These are phyloP conservation scores for Luscinia luscinia DNA, from an alignment of 2,797 vertebrate species.

Conservation along the genomic window DNA sequence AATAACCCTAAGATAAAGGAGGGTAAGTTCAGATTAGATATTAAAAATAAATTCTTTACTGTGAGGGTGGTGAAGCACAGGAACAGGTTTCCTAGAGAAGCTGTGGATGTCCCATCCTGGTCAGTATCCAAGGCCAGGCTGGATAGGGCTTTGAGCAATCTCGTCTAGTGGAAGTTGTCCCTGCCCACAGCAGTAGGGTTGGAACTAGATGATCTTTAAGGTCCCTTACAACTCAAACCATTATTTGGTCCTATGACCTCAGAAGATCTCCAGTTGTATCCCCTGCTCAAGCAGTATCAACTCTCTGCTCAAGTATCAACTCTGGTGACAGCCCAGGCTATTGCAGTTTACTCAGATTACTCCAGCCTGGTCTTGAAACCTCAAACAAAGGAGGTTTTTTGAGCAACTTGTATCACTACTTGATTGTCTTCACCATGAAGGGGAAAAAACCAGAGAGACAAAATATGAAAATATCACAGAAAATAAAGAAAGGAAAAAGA, in stretches of 20 bases:
- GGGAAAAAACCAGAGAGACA: rapidly evolving
- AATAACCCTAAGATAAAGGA: neutral
- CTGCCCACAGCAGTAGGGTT: neutral
- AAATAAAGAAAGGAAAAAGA: neutral
- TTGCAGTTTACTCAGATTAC: neutral
- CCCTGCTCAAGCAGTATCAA: neutral
- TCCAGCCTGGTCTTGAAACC: neutral
- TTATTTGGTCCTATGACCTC: neutral
- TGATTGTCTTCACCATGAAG: rapidly evolving
- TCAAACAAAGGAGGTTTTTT: neutral
- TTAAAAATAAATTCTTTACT: neutral
- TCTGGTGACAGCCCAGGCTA: neutral
- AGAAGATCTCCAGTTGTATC: neutral
- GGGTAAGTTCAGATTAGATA: neutral
- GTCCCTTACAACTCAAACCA: neutral
- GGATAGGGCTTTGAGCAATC: neutral
- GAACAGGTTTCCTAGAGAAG: neutral
- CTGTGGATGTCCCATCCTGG: neutral
- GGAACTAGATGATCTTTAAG: neutral
- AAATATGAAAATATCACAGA: neutral
- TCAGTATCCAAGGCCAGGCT: neutral
- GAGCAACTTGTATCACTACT: neutral
- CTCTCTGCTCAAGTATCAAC: neutral
- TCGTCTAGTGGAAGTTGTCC: neutral
- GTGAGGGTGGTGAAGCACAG: neutral